phyloP scores from a whole-genome alignment of 2,888 invertebrate genomes.

The Tinea semifulvella region DNA sequence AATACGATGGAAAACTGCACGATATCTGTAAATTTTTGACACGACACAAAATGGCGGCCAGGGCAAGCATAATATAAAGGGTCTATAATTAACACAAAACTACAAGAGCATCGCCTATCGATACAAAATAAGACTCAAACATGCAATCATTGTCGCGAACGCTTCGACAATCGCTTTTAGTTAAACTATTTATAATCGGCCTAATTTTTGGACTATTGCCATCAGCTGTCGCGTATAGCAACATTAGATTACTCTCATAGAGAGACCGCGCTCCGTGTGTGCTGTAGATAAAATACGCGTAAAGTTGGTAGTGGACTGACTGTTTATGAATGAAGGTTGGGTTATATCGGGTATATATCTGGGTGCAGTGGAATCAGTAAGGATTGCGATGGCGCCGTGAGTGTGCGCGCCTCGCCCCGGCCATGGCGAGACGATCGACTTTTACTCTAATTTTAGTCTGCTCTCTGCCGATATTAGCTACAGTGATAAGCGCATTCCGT shows the following conservation, averaged over 20 bases:
- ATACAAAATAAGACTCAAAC: too few species aligned
- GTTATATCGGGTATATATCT: background rate
- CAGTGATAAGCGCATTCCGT: conserved; percentile 64
- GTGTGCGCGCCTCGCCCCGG: conserved; percentile 37
- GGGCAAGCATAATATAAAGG: too few species aligned
- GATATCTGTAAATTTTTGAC: too few species aligned
- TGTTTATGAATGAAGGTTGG: conserved; percentile 9
- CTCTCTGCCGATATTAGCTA: conserved; percentile 50
- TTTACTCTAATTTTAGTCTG: conserved; percentile 57
- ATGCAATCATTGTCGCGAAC: conserved; percentile 4
- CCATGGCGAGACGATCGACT: conserved; percentile 59
- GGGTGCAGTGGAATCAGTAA: conserved; percentile 23
- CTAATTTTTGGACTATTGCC: conserved; percentile 52
- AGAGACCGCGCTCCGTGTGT: conserved; percentile 22
- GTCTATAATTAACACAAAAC: too few species aligned
- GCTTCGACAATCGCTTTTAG: conserved; percentile 52
- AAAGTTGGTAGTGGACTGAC: conserved; percentile 1
- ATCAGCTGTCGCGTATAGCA: conserved; percentile 65
- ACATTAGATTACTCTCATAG: conserved; percentile 25
- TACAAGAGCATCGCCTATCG: too few species aligned
- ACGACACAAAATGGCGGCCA: too few species aligned
- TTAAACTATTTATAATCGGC: conserved; percentile 53
- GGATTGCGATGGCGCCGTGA: conserved; percentile 58
- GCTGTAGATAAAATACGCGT: conserved; percentile 47
- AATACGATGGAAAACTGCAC: too few species aligned